phyloP scores from a whole-genome alignment of 1,140 invertebrate genomes.

The Megalopta genalis region DNA sequence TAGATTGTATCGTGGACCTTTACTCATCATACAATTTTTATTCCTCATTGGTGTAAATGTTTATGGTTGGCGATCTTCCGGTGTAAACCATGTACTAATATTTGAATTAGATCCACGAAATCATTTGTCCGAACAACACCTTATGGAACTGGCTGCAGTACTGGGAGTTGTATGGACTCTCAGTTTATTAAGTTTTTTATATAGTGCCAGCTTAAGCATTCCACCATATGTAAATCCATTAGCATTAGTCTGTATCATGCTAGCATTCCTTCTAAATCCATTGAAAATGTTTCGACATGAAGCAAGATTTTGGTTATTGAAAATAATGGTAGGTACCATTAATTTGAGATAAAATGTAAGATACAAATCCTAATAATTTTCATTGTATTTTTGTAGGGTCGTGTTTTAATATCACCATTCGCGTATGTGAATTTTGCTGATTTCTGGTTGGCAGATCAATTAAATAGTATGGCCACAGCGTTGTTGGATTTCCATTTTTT shows the following conservation, averaged over 20 bases:
- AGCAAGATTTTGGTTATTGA: slow-evolving; percentile 91
- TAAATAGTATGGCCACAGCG: slow-evolving; percentile 94
- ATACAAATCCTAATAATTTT: neutral
- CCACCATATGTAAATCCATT: slow-evolving; percentile 95
- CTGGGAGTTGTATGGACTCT: slow-evolving; percentile 97
- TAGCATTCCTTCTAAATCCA: slow-evolving; percentile 95
- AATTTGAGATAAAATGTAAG: neutral
- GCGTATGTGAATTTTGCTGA: slow-evolving; percentile 98
- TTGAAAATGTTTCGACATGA: slow-evolving; percentile 95
- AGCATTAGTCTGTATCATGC: slow-evolving; percentile 91
- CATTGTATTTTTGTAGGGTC: slow-evolving; percentile 82
- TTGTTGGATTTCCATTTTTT: slow-evolving; percentile 97
- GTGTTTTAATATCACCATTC: slow-evolving; percentile 95
- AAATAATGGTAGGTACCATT: slow-evolving; percentile 85
- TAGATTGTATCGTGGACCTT: slow-evolving; percentile 94
- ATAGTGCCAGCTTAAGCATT: slow-evolving; percentile 92
- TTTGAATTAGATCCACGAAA: slow-evolving; percentile 99
- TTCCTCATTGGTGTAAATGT: slow-evolving; percentile 98
- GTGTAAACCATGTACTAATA: slow-evolving; percentile 99
- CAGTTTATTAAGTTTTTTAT: slow-evolving; percentile 90
- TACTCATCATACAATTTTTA: slow-evolving; percentile 95
- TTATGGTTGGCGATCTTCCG: slow-evolving; percentile 98
- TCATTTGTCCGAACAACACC: slow-evolving; percentile 96
- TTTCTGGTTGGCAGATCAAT: slow-evolving; percentile 99
- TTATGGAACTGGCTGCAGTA: slow-evolving; percentile 97